Percentiles rank a stretch among this genome's conserved stretches.
Conservation (phyloP, 2,888 invertebrate species). For the Trileptium ribeirensis region DNA sequence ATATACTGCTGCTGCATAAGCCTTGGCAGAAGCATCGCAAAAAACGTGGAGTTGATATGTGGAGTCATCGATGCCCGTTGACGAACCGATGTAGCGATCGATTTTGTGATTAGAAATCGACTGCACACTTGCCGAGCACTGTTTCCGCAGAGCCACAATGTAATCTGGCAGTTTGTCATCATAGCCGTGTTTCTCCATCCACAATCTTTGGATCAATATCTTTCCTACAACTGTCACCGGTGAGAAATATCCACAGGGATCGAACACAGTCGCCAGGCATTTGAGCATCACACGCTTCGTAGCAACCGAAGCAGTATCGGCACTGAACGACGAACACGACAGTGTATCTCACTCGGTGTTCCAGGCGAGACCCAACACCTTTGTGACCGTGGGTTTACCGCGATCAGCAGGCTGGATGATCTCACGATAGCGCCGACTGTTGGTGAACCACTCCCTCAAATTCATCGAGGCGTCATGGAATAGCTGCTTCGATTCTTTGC, state of each 20-base stretch:
- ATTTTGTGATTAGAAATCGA: background rate
- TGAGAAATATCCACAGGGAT: too few relatives aligned
- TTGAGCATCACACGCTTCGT: too few relatives aligned
- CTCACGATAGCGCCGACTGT: background rate
- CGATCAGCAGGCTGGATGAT: background rate
- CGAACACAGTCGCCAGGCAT: too few relatives aligned
- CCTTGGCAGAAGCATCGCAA: constrained; percentile 1
- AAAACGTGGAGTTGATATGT: background rate
- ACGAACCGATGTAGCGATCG: background rate
- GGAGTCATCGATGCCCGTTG: background rate
- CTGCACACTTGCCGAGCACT: background rate
- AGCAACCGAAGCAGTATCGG: too few relatives aligned
- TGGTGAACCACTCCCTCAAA: background rate
- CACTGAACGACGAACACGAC: too few relatives aligned
- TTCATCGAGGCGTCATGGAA: background rate
- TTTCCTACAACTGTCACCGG: too few relatives aligned
- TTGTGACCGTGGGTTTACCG: too few relatives aligned
- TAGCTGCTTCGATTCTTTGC: background rate
- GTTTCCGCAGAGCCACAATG: background rate
- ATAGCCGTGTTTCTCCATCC: background rate
- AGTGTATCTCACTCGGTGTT: too few relatives aligned
- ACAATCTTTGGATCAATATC: constrained; percentile 1
- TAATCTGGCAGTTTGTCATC: background rate
- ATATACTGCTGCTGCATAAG: background rate
- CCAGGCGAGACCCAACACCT: too few relatives aligned